These are phyloP conservation scores for Australoheros scitulus DNA, from an alignment of 2,113 vertebrate genomes.

Conservation along the genomic window DNA sequence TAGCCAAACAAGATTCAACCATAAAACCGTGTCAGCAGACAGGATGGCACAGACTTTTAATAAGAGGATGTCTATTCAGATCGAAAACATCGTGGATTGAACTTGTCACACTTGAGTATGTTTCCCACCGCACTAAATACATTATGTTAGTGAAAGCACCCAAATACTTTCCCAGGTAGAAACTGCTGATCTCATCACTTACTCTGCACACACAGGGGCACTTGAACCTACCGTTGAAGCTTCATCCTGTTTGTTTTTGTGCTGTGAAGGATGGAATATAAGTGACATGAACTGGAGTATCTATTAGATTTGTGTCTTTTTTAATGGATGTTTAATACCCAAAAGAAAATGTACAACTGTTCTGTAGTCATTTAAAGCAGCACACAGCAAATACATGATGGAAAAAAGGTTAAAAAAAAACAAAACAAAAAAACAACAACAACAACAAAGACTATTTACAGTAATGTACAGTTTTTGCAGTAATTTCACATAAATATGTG, in stretches of 20 bases:
- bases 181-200: conserved; percentile 13
- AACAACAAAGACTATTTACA: conserved; percentile 61
- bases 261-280: not conserved
- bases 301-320: not conserved
- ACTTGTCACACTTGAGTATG: conserved; percentile 22
- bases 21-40: not conserved
- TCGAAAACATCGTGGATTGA: conserved; percentile 36
- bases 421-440: not conserved
- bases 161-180: not conserved
- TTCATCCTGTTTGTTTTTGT: not conserved
- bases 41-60: conserved; percentile 21
- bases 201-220: not conserved
- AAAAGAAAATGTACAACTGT: not conserved
- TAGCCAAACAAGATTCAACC: not conserved
- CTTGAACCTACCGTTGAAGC: not conserved
- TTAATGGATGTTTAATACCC: conserved; percentile 11
- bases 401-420: not conserved
- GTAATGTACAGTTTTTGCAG: conserved; percentile 60
- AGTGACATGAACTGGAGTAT: not conserved
- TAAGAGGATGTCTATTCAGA: conserved; percentile 35
- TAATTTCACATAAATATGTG: not conserved
- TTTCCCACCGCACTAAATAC: conserved; percentile 52
- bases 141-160: conserved; percentile 58
- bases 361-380: conserved; percentile 20
- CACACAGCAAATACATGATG: conserved; percentile 12